These are phyloP conservation scores for Lepidocyrtinus sp. DNA, from an alignment of 2,888 invertebrate genomes.

Conservation along the genomic window DNA sequence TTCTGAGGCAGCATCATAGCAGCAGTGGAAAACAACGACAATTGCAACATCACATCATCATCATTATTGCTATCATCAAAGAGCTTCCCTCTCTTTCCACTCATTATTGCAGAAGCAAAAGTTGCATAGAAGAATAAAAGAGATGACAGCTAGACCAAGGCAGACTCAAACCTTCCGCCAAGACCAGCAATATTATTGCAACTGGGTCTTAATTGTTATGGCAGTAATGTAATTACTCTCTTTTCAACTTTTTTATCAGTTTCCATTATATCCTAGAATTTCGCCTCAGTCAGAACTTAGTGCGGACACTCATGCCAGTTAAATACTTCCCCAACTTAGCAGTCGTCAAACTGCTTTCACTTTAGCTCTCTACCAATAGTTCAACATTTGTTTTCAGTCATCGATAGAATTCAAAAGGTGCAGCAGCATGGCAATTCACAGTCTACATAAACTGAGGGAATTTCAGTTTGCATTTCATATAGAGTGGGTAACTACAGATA, in stretches of 20 bases:
- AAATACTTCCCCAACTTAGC: too few species aligned
- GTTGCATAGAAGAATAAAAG: not conserved
- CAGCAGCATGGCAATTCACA: too few species aligned
- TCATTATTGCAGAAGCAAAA: slow-evolving; percentile 25
- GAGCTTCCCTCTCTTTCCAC: slow-evolving; percentile 18
- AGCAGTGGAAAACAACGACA: slow-evolving; percentile 29
- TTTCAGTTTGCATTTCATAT: too few species aligned
- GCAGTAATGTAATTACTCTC: slow-evolving; percentile 56
- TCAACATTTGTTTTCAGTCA: not conserved
- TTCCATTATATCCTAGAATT: not conserved
- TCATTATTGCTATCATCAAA: slow-evolving; percentile 25
- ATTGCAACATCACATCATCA: slow-evolving; percentile 35
- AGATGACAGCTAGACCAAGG: slow-evolving; percentile 30
- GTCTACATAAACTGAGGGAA: not conserved
- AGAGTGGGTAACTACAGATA: too few species aligned
- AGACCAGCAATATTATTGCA: slow-evolving; percentile 26
- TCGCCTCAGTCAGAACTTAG: not conserved
- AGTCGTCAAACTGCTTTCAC: too few species aligned
- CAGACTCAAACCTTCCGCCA: slow-evolving; percentile 49
- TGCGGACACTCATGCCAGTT: not conserved
- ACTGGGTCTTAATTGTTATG: slow-evolving; percentile 60
- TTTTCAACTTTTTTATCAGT: slow-evolving; percentile 53
- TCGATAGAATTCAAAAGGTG: not conserved
- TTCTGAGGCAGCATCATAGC: not conserved
- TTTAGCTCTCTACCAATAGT: not conserved